Base-by-base conservation (phyloP, 2,113 vertebrate species). In the Bubalus kerabau region DNA sequence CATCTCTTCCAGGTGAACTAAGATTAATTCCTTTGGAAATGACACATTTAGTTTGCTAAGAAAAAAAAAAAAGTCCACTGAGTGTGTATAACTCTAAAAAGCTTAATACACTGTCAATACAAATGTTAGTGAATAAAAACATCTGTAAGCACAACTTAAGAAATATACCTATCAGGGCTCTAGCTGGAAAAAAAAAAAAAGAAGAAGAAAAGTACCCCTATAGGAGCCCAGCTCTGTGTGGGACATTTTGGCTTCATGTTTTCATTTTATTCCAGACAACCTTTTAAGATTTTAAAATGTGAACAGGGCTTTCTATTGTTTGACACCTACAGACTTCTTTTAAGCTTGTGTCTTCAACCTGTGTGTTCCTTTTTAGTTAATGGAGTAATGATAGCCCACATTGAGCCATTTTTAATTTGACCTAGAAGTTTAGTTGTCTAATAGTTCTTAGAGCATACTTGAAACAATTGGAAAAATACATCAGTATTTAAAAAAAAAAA, bases 391-490 rank as follows among this genome's bases (percentile, higher is more conserved):
- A 26, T 60, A 91, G 16, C 48, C 9, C 43, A 46, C 0, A 1
- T 83, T 80, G 24, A 95, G 9, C 5, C 30, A 15, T 88, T 94
- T 67, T 67, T 88, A 93, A 97, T 89, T 87, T 12, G 57, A 46
- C 17, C 0, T 48, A 81, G 46, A 85, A n/a, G 97, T 98, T 96
- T 71, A 76, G 16, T 81, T 97, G 30, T 5, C 90, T 81, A 10
- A 28, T 74, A 40, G n/a, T 74, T 40, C n/a, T 74, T 88, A 13
- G 19, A 50, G 36, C 64, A 43, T 30, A 54, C 93, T 95, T 84
- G 82, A 96, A 93, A 16, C 28, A 87, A 92, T 32, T 92, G 87
- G 78, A 96, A 83, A 95, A 94, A 48, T 40, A 97, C 36, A 97
- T 90, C 80, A 85, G 59, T 2, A 4, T 56, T 74, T 5, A 1